Evolutionary conservation across 2,113 vertebrate genomes (phyloP), one percentile per base, ranked within the genome.

Genomic region (Lophura nycthemera): DNA sequence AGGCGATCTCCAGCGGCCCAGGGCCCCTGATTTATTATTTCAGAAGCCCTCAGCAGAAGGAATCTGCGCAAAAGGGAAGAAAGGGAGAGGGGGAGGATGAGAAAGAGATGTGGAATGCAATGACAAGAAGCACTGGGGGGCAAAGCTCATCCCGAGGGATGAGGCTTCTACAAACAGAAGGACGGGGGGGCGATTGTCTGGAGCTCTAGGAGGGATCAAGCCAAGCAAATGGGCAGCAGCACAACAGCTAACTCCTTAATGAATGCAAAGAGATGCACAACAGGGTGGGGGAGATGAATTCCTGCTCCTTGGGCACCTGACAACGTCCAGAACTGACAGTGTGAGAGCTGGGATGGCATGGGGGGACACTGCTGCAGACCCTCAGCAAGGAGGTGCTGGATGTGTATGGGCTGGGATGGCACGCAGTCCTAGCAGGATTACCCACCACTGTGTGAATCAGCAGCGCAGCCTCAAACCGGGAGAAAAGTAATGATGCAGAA

Each of bases 401-500:
- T 56, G 56, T 72, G 5, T 5, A 45, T 8, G 73, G 86, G 70
- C 86, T 81, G 83, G 88, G 86, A 52, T 0, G 0, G 83, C 1
- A 0, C 64, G 45, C 64, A 69, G 71, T 36, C 52, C 22, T 21
- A 59, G 86, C 78, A 81, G 69, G 36, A 75, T 75, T 15, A 54
- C 52, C 9, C 5, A 86, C 90, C 42, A 83, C 11, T 10, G 88
- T 47, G 78, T 86, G 93, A 94, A 96, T 90, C 86, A 95, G 93
- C 9, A 30, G 86, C 2, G 1, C 42, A 43, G 88, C 45, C 90
- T 94, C 92, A 34, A 88, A 74, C 1, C 73, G 65, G 65, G 76
- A 69, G 86, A 72, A 65, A 61, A 84, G 95, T 96, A 96, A 96
- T 93, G 96, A 84, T 78, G 93, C 90, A 94, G 88, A 93, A 89